Conservation (phyloP, 2,797 vertebrate species). For the Orientallactaga sibirica region DNA sequence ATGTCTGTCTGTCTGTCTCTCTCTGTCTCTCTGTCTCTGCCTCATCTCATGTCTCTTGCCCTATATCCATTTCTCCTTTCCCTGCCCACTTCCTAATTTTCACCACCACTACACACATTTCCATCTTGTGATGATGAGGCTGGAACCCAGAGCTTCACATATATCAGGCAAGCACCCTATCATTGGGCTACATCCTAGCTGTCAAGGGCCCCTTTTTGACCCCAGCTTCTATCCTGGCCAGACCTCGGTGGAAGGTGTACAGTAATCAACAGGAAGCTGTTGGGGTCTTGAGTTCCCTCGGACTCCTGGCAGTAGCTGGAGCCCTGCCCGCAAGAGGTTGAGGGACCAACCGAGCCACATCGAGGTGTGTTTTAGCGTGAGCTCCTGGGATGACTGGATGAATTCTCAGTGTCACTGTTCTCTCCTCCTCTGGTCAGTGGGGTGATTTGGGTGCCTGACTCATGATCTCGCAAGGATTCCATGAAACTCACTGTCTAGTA, state of each 20-base stretch:
- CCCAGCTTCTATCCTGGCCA: not conserved
- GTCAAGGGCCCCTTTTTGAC: not conserved
- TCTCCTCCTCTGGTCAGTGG: not conserved
- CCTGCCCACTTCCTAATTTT: not conserved
- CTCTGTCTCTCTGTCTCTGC: not conserved
- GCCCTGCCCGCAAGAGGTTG: not conserved
- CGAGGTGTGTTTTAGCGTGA: not conserved
- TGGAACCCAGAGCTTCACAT: not conserved
- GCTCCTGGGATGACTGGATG: not conserved
- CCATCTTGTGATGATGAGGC: not conserved
- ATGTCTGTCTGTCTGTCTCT: accelerated
- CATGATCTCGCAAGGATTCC: not conserved
- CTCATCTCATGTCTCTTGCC: accelerated
- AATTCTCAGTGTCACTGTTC: not conserved
- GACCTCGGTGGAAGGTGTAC: not conserved
- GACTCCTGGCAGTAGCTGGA: not conserved
- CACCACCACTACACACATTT: not conserved
- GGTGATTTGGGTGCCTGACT: no score
- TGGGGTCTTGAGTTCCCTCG: not conserved
- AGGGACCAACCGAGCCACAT: not conserved
- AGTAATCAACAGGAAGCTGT: not conserved
- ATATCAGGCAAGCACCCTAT: not conserved
- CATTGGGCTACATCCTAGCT: not conserved
- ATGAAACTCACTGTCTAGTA: not conserved
- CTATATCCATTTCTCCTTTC: not conserved